Conservation (phyloP, 1,140 invertebrate species). For the Helicorthomorpha holstii region DNA sequence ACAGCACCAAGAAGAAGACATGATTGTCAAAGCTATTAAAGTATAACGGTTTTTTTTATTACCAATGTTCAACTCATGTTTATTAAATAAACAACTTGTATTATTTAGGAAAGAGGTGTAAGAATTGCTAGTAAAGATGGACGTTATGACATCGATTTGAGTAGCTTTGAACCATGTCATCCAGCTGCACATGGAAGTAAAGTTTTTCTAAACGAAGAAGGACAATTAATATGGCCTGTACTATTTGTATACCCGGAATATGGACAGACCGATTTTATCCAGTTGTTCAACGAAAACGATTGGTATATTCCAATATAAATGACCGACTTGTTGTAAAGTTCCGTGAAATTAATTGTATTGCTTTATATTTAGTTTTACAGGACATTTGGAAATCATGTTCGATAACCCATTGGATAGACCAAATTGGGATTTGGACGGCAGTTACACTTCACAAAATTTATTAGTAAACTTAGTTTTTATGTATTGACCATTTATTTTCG, state of each 20-base stretch:
- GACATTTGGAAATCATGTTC: conserved; percentile 57
- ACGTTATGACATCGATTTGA: conserved; percentile 7
- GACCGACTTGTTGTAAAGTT: conserved; percentile 24
- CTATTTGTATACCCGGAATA: conserved; percentile 69
- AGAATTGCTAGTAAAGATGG: neutral
- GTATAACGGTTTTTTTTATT: no score
- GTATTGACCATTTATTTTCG: no score
- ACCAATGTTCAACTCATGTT: conserved; percentile 26
- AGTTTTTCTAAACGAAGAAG: conserved; percentile 38
- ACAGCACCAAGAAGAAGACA: conserved; percentile 34
- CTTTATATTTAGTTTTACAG: conserved; percentile 38
- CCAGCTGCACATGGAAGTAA: conserved; percentile 36
- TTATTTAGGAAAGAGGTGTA: conserved; percentile 13
- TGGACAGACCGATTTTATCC: conserved; percentile 48
- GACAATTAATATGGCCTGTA: conserved; percentile 57
- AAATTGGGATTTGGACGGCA: conserved; percentile 52
- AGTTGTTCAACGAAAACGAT: conserved; percentile 51
- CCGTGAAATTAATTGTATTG: conserved; percentile 25
- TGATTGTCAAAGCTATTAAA: conserved; percentile 34
- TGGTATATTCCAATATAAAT: conserved; percentile 27
- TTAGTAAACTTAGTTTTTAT: no score
- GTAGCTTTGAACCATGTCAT: conserved; percentile 39
- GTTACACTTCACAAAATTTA: conserved; percentile 46
- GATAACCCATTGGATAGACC: conserved; percentile 33
- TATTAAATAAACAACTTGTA: conserved; percentile 12